Base-by-base conservation (phyloP, 2,797 vertebrate genomes). In the Pyrocephalus nanus region DNA sequence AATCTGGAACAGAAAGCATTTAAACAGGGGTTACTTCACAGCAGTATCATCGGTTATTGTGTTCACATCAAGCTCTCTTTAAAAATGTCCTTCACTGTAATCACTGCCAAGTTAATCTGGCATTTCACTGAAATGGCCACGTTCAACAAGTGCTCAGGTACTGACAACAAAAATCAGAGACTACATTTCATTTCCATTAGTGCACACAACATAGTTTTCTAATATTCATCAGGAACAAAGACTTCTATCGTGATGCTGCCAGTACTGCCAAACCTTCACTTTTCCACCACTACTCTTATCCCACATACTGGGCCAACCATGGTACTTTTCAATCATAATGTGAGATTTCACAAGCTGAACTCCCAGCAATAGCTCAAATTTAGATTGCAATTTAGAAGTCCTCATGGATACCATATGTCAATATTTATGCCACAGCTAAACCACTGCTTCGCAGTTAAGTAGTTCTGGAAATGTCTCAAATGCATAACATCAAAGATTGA, bases 1-100 rank as follows among this genome's bases (percentile, higher is more conserved):
- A 98, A 98, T 99, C 99, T 99, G 98, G 66, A 93, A 90, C 30
- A 76, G 75, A 93, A 96, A 93, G 90, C 25, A 6, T 79, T 80
- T 43, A 77, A 73, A 64, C 0, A 76, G 17, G 86, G 8, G 32
- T 96, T 76, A 96, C 23, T 79, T 84, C 27, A 81, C 64, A 71
- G 45, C 27, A 47, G 21, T 36, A 62, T 7, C 15, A 62, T 55
- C 1, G 26, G 38, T 67, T 26, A 60, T 64, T 88, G 71, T 69
- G 4, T 32, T 78, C n/a, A 62, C 14, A 15, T 51, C 82, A 83
- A 47, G 17, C 6, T 54, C 30, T 61, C 2, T 55, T 88, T 54
- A 43, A 26, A 80, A 64, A 30, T 1, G 1, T 38, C 62, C 8
- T 72, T 74, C 38, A 54, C 2, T 45, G 17, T 27, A 71, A 67